Evolutionary conservation across 2,113 vertebrate genomes (phyloP), one percentile per base, ranked within the genome.

Genomic region (Syngnathus typhle): DNA sequence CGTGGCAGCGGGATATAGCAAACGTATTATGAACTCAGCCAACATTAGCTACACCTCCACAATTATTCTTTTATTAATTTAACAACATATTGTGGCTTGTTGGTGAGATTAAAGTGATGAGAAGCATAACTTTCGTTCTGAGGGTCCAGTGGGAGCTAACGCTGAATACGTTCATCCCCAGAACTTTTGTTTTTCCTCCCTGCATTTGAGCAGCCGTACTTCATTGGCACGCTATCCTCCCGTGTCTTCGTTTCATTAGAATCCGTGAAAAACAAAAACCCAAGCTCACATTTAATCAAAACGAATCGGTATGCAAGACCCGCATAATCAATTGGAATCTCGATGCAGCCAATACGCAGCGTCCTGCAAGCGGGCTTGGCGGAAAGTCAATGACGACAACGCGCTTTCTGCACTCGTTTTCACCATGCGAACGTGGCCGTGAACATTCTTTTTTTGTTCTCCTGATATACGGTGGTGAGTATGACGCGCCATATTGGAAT

Each of bases 241-340:
- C 63, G 68, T 79, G 75, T 81, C 83, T 85, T 80, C 74, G 81
- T 85, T 91, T 90, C 89, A 91, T 90, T 91, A 89, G 79, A 79
- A 74, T 84, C 82, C 84, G 85, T 87, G 88, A 62, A 44, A 62
- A 88, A 87, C 84, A 87, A 85, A 88, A 84, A 36, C 76, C 82
- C 83, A 85, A 79, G 83, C 87, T 88, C 87, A 82, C 87, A 89
- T 90, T 89, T 89, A 90, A 91, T 90, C 88, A 91, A 89, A 32
- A 87, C 74, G 61, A 89, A 91, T 90, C 74, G 67, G 75, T 87
- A 85, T 82, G 72, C 89, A 89, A 89, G 89, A 88, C 87, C 83
- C 85, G 78, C 86, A 84, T 89, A 89, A 91, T 91, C 90, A 90
- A 91, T 91, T 88, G 90, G 85, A 90, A 90, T 89, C 89, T 85